Evolutionary conservation across 92 coral and sea anemone species (phyloP).

Genomic region (Palythoa caribaeorum): DNA sequence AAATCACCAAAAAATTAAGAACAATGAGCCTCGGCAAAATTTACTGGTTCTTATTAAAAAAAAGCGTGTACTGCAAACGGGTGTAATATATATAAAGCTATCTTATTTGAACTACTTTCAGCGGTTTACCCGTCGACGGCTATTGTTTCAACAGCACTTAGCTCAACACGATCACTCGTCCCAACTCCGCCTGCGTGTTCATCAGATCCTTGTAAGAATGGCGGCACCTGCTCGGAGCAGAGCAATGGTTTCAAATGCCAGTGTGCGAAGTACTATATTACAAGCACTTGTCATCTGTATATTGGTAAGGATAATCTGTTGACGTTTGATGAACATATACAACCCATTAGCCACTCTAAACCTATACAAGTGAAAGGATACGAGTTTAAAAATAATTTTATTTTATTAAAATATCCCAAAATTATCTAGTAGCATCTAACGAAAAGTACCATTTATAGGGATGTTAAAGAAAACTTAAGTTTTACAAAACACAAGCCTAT

Average conservation of each 20-base stretch:
- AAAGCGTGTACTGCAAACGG: too few relatives aligned
- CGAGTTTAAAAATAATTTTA: too few relatives aligned
- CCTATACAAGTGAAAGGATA: too few relatives aligned
- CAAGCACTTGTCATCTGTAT: slow-evolving; percentile 8
- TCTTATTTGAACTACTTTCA: background rate
- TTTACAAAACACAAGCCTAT: background rate
- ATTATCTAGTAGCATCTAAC: too few relatives aligned
- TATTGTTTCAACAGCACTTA: background rate
- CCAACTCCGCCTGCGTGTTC: slow-evolving; percentile 20
- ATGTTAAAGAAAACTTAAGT: background rate
- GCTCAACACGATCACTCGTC: background rate
- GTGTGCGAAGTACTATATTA: slow-evolving; percentile 13
- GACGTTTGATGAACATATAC: background rate
- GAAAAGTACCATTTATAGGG: background rate
- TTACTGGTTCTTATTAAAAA: fast-evolving
- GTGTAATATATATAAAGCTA: background rate
- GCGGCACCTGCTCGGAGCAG: background rate
- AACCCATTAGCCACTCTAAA: too few relatives aligned
- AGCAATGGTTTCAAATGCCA: slow-evolving; percentile 6
- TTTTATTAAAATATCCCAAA: too few relatives aligned
- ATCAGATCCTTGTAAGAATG: slow-evolving; percentile 10
- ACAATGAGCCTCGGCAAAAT: too few relatives aligned
- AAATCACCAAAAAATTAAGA: too few relatives aligned
- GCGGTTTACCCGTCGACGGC: slow-evolving; percentile 2
- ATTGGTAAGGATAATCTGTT: background rate